Percentiles rank a stretch among this genome's conserved stretches.
These are phyloP conservation scores for Nibea albiflora DNA, from an alignment of 2,113 vertebrate species.

Conservation along the genomic window DNA sequence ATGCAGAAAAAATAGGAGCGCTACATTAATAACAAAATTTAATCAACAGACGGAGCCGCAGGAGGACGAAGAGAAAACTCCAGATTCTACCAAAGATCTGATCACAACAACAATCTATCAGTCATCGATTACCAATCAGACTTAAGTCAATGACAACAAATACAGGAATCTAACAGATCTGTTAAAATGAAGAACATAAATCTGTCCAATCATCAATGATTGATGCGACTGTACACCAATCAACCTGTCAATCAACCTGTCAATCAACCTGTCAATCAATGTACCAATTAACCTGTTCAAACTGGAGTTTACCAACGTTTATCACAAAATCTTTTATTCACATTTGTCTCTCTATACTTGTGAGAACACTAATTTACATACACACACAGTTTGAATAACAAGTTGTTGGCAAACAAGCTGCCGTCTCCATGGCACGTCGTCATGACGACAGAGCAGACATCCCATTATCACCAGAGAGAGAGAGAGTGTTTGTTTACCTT, in stretches of 20 bases:
- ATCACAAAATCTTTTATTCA: no score
- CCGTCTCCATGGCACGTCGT: conserved; percentile 27
- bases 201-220: no score
- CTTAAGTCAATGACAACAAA: no score
- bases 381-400: conserved; percentile 40
- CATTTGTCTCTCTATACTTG: neutral
- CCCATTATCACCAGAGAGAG: conserved; percentile 31
- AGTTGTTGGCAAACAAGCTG: conserved; percentile 38
- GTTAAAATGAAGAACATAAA: no score
- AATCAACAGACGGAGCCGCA: conserved; percentile 22
- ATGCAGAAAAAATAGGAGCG: conserved; percentile 30
- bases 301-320: no score
- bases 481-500: conserved; percentile 55
- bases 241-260: no score
- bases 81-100: conserved; percentile 5
- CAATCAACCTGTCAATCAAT: no score
- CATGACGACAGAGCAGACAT: conserved; percentile 33
- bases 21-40: conserved; percentile 72
- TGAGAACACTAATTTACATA: neutral
- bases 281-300: no score
- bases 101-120: no score
- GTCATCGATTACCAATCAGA: no score
- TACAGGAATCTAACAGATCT: no score
- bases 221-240: no score
- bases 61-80: neutral